Conservation (phyloP, 2,113 vertebrate genomes). For the Forbesichthys agassizii region DNA sequence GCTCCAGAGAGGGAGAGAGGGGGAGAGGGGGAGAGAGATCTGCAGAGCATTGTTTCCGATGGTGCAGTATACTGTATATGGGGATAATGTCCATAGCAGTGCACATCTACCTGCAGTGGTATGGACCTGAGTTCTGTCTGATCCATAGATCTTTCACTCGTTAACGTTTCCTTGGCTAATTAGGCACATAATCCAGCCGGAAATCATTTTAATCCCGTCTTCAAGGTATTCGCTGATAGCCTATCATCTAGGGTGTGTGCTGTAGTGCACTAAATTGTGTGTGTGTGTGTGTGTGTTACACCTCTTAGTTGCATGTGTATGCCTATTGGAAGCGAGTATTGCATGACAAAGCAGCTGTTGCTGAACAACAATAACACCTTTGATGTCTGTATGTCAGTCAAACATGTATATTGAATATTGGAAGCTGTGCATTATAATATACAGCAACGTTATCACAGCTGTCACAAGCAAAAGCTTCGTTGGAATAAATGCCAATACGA, state of each 20-base stretch:
- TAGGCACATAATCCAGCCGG: slow-evolving; percentile 42
- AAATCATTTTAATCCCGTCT: slow-evolving; percentile 29
- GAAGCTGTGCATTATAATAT: background rate
- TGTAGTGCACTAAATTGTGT: slow-evolving; percentile 13
- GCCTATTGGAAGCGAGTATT: slow-evolving; percentile 8
- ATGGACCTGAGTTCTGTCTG: background rate
- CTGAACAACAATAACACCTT: slow-evolving; percentile 28
- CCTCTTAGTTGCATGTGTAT: slow-evolving; percentile 5
- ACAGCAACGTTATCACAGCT: background rate
- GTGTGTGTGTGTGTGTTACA: background rate
- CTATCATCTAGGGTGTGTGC: slow-evolving; percentile 25
- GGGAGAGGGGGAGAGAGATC: background rate
- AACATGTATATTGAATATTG: background rate
- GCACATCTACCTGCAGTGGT: slow-evolving; percentile 27
- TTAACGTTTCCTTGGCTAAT: slow-evolving; percentile 14
- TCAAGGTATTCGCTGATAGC: slow-evolving; percentile 17
- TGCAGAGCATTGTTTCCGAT: slow-evolving; percentile 3
- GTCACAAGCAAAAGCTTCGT: background rate
- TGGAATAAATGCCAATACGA: background rate
- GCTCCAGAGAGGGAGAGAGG: background rate
- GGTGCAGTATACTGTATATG: background rate
- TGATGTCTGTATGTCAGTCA: slow-evolving; percentile 12
- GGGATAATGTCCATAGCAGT: background rate
- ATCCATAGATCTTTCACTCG: slow-evolving; percentile 9
- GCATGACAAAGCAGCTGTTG: slow-evolving; percentile 36